Evolutionary conservation across 1,140 invertebrate species (phyloP), one percentile per base, ranked within the genome.

Genomic region (Trichomalopsis sarcophagae): DNA sequence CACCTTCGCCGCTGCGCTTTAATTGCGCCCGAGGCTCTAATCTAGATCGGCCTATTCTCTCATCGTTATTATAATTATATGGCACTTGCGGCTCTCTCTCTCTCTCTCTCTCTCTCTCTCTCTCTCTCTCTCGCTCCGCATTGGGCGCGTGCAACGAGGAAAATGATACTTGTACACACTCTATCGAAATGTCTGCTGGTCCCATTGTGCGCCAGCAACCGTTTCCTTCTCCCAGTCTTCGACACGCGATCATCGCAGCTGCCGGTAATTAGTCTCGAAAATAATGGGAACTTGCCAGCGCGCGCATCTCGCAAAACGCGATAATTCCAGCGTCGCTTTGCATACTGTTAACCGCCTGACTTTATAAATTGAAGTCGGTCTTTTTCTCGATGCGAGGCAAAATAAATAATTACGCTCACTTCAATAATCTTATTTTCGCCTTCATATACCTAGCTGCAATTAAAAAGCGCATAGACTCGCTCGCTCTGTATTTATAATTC

Each of bases 1-100:
- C 30, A 73, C 30, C 13, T 73, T 73, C 13, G 71, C 9, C 74
- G 36, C 75, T 1, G 11, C 14, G 47, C 76, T 62, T 78, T 62
- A 33, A 78, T 78, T 78, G 47, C 50, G 10, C 13, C 27, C 44
- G 23, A 30, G 13, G 44, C 44, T 55, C 75, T 27, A 77, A 77
- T 77, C 75, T 77, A 77, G 44, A 77, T 55, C 23, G 14, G 75
- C 44, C 75, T 77, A 77, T 77, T 77, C 75, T 77, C 75, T 77
- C 75, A 50, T 77, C 75, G 75, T 77, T 77, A 77, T 77, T 30
- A 55, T 77, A 55, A 77, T 77, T 55, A 77, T 30, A 77, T 23
- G 40, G 40, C 40, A 47, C 74, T 27, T 47, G 40, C 5, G 33
- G 33, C 33, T 33, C 33, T 33, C 1, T 36, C 23, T 9, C 74